Evolutionary conservation across 2,888 invertebrate genomes (phyloP).

Genomic region (Morpho achilles): DNA sequence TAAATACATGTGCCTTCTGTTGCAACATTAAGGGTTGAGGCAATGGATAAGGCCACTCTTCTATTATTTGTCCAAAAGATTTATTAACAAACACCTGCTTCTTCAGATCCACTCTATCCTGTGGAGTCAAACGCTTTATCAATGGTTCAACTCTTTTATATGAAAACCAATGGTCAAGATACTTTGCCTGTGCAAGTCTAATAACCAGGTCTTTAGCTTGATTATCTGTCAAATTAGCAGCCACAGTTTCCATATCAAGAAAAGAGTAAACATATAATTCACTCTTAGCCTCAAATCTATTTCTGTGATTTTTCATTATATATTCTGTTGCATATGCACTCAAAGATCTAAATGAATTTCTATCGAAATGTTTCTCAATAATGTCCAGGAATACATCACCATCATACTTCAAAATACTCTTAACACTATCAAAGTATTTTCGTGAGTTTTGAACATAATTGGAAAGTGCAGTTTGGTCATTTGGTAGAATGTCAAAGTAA

Average conservation of each 20-base stretch:
- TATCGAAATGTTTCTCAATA: slow-evolving; percentile 43
- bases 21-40: slow-evolving; percentile 24
- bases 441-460: slow-evolving; percentile 33
- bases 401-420: slow-evolving; percentile 42
- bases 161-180: slow-evolving; percentile 39
- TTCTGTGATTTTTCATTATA: slow-evolving; percentile 42
- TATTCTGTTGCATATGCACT: slow-evolving; percentile 38
- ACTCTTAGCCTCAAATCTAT: slow-evolving; percentile 40
- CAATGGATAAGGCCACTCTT: slow-evolving; percentile 40
- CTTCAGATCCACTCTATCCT: slow-evolving; percentile 40
- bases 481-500: slow-evolving; percentile 42
- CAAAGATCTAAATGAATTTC: slow-evolving; percentile 25
- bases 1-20: slow-evolving; percentile 36
- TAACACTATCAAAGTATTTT: slow-evolving; percentile 40
- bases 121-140: slow-evolving; percentile 38
- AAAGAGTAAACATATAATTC: slow-evolving; percentile 46
- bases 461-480: slow-evolving; percentile 29
- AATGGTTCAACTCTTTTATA: slow-evolving; percentile 48
- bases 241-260: slow-evolving; percentile 42
- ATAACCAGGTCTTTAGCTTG: slow-evolving; percentile 46
- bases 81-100: slow-evolving; percentile 48
- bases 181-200: slow-evolving; percentile 44
- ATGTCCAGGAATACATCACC: slow-evolving; percentile 43
- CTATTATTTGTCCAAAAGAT: slow-evolving; percentile 33
- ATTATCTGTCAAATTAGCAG: slow-evolving; percentile 36